Evolutionary conservation across 2,113 vertebrate species (phyloP), one percentile per base, ranked within the genome.

Genomic region (Vireo altiloquus): DNA sequence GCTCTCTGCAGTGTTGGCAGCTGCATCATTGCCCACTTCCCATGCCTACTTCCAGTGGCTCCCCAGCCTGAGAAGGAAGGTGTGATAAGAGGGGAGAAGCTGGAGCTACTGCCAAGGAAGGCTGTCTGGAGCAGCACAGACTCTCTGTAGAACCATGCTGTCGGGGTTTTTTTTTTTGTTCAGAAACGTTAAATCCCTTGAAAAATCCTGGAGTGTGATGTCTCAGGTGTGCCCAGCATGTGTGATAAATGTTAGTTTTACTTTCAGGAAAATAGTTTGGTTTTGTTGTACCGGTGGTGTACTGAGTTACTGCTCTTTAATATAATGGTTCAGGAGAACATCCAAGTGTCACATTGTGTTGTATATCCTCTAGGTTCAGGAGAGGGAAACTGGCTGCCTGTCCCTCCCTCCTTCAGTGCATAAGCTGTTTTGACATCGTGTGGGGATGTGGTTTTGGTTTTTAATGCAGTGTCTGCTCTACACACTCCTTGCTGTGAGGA

Each of bases 11-110:
- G 95, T 96, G 35, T 11, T 98, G 47, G 94, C 98, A 72, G 92
- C 98, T 52, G 98, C 97, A 0, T 85, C 88, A 20, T 44, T 98
- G 7, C 96, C 97, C 69, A 78, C 93, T 8, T 96, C 96, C 64
- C 52, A 35, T 47, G 85, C 88, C 68, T 93, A 86, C 72, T 94
- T 98, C 18, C 95, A 94, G 44, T 97, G 98, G 97, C 77, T 70
- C 66, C 82, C 91, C 42, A 64, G 74, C 69, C 75, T 95, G 81
- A 97, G 84, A 47, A 89, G 86, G 60, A 95, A 91, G 14, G 44
- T 59, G 4, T 91, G 85, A 95, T 37, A 31, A 44, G 23, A 56
- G 31, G 14, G 40, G 46, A 46, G 54, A 52, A 50, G 44, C 44
- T 63, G 68, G 24, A 72, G 44, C 52, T 50, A n/a, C 70, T 94